Evolutionary conservation across 2,888 invertebrate genomes (phyloP).

Genomic region (Terebella lapidaria): DNA sequence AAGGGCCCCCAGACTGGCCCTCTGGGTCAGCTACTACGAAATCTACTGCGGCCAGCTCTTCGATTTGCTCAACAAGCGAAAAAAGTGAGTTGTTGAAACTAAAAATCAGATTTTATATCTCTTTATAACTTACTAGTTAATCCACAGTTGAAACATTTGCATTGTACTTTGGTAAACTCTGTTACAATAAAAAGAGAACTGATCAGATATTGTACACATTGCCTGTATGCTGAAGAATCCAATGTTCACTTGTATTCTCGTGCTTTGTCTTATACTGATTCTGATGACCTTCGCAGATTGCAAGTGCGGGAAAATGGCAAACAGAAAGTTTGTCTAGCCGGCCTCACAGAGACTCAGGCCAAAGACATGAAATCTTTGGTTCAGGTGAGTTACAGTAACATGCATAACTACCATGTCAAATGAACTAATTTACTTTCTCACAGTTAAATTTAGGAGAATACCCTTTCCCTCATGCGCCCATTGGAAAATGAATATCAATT

Average conservation of each 20-base stretch:
- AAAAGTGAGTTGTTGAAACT: constrained; percentile 31
- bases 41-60: constrained; percentile 52
- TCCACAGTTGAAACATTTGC: no score
- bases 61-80: constrained; percentile 50
- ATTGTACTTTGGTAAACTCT: not conserved
- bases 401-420: not conserved
- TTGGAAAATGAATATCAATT: no score
- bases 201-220: no score
- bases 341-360: constrained; percentile 47
- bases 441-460: not conserved
- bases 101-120: not conserved
- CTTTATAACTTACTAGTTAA: not conserved
- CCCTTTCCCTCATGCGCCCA: no score
- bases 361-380: constrained; percentile 20
- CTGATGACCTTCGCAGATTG: constrained; percentile 32
- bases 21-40: constrained; percentile 52
- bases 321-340: constrained; percentile 47
- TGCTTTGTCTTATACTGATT: not conserved
- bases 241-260: no score
- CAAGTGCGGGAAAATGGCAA: constrained; percentile 49
- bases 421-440: not conserved
- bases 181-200: no score
- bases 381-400: constrained; percentile 18
- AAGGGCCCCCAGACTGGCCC: constrained; percentile 16
- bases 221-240: no score